Evolutionary conservation across 2,888 invertebrate species (phyloP).

Genomic region (Scotopteryx bipunctaria): DNA sequence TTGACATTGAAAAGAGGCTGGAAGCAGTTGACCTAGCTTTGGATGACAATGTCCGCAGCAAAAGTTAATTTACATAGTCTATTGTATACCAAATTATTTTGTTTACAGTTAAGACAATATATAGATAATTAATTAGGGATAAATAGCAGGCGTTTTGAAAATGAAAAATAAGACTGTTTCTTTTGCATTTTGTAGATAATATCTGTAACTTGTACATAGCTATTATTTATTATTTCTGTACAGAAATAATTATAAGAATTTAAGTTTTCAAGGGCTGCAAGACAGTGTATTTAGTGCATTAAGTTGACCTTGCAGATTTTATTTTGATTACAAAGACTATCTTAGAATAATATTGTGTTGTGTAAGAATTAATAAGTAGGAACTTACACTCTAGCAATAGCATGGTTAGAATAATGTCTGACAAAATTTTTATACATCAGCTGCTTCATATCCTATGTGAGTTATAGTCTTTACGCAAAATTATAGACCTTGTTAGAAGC

Average conservation of each 20-base stretch:
- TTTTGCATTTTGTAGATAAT: too few species aligned
- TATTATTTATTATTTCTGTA: too few species aligned
- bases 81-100: background rate
- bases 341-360: too few species aligned
- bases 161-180: too few species aligned
- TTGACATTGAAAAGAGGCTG: constrained; percentile 20
- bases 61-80: background rate
- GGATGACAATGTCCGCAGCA: background rate
- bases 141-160: too few species aligned
- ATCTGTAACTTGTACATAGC: too few species aligned
- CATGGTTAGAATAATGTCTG: too few species aligned
- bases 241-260: too few species aligned
- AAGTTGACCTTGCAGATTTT: background rate
- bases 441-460: constrained; percentile 32
- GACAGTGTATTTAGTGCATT: background rate
- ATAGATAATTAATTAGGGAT: too few species aligned
- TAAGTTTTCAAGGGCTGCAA: background rate
- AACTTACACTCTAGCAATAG: too few species aligned
- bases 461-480: constrained; percentile 41
- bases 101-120: too few species aligned
- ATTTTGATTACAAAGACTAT: background rate
- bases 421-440: constrained; percentile 1
- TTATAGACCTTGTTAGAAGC: constrained; percentile 48
- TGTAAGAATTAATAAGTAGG: too few species aligned
- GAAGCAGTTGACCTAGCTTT: constrained; percentile 13